phyloP scores from a whole-genome alignment of 2,797 vertebrate genomes.

The Scolopax bukidnonensis region DNA sequence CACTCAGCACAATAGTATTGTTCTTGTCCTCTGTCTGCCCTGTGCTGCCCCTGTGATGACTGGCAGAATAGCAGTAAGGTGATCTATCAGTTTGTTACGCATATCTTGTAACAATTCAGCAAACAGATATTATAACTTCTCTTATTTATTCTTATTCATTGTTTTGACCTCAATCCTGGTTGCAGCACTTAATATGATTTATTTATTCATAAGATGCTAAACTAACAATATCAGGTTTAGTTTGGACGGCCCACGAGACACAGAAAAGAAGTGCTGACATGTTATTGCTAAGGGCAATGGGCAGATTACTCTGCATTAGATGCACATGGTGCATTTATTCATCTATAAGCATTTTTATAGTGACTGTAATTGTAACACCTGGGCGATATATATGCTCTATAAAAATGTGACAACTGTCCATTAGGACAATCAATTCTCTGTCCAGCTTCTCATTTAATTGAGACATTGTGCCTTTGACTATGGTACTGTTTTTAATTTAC shows the following conservation, averaged over 20 bases:
- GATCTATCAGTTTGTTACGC: neutral
- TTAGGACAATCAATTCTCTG: conserved; percentile 41
- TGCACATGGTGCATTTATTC: conserved; percentile 12
- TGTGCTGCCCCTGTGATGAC: rapidly evolving
- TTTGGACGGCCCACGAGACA: neutral
- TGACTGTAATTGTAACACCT: conserved; percentile 51
- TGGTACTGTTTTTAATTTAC: neutral
- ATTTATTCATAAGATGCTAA: conserved; percentile 54
- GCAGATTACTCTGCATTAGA: conserved; percentile 1
- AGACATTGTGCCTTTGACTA: conserved; percentile 1
- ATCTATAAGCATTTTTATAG: conserved; percentile 33
- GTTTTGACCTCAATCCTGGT: conserved; percentile 11
- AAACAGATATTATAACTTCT: neutral
- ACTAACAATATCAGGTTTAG: neutral
- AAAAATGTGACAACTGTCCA: conserved; percentile 33
- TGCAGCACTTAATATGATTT: conserved; percentile 1
- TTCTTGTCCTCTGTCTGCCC: neutral
- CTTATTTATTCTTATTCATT: neutral
- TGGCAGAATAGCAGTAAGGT: neutral
- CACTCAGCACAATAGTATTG: neutral
- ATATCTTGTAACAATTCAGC: neutral
- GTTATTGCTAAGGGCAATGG: conserved; percentile 41
- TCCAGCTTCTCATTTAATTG: conserved; percentile 30
- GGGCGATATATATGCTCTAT: neutral
- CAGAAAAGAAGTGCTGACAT: conserved; percentile 14